Evolutionary conservation across 2,888 invertebrate genomes (phyloP), one percentile per base, ranked within the genome.

Genomic region (Spilosoma lubricipeda): DNA sequence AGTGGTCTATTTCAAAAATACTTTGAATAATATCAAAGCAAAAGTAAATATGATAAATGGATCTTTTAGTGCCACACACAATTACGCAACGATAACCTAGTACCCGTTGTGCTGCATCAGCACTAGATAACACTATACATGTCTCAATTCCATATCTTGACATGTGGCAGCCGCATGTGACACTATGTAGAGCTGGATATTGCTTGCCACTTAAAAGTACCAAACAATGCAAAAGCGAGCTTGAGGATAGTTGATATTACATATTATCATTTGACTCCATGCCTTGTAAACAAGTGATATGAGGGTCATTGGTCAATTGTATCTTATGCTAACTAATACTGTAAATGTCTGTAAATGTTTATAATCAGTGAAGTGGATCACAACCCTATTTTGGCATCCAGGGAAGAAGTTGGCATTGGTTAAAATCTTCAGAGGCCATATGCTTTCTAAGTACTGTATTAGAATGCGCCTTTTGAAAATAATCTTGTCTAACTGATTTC

Each of bases 261-360:
- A 71, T 23, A 65, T 75, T 39, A 65, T 69, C 42, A 23, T 72
- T 72, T 71, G 69, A 30, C 30, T 27, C 11, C 63, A 11, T 23
- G 39, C 33, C 36, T 66, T 30, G 69, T 78, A 79, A 84, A 82
- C 80, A 83, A 73, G 36, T 67, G 33, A 65, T 81, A 83, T 76
- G 71, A 13, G 8, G 81, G 80, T 83, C 78, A 82, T 74, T 75
- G 70, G 82, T 79, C 71, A 78, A 75, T 65, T 68, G 67, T 67
- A 9, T 69, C 48, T 52, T 63, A 33, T 83, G 84, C 84, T 77
- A 77, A 80, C 70, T 80, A 74, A 76, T 82, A 80, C 84, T 82
- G 81, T 83, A 80, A 80, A 70, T 64, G 45, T 36, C 48, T 30
- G n/a, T 56, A 33, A 71, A 27, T 30, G 27, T 42, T 70, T 42